These are phyloP conservation scores for Saimiri boliviensis DNA, from an alignment of 2,113 vertebrate species.

Conservation along the genomic window DNA sequence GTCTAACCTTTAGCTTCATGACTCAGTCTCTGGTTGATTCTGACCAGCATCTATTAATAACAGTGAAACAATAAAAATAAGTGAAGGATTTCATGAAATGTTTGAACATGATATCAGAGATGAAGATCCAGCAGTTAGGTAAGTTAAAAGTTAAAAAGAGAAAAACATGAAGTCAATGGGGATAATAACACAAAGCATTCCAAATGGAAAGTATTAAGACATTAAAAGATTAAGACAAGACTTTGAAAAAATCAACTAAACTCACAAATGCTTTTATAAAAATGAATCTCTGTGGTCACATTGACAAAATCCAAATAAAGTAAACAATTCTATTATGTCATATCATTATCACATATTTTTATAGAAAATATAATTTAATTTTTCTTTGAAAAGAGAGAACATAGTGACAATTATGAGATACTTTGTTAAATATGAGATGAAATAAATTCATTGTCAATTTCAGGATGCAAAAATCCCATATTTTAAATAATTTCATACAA, in stretches of 20 bases:
- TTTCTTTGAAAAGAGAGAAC: not conserved
- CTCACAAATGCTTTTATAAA: not conserved
- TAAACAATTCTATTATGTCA: not conserved
- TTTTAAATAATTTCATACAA: not conserved
- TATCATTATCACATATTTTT: not conserved
- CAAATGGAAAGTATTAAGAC: not conserved
- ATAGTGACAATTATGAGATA: not conserved
- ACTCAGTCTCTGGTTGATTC: not conserved
- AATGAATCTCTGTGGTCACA: not conserved
- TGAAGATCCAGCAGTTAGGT: not conserved
- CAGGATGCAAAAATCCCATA: not conserved
- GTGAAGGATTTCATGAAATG: not conserved
- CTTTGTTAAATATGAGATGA: not conserved
- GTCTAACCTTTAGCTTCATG: not conserved
- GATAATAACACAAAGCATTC: not conserved
- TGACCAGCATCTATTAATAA: not conserved
- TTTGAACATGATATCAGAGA: not conserved
- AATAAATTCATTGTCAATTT: not conserved
- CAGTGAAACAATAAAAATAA: not conserved
- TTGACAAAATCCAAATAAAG: not conserved
- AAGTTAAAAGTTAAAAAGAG: not conserved
- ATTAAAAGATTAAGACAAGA: not conserved
- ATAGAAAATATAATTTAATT: not conserved
- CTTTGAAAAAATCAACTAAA: slow-evolving; percentile 9
- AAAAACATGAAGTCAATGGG: too few relatives aligned